Evolutionary conservation across 1,140 invertebrate species (phyloP), one percentile per base, ranked within the genome.

Genomic region (Drosophila ananassae): DNA sequence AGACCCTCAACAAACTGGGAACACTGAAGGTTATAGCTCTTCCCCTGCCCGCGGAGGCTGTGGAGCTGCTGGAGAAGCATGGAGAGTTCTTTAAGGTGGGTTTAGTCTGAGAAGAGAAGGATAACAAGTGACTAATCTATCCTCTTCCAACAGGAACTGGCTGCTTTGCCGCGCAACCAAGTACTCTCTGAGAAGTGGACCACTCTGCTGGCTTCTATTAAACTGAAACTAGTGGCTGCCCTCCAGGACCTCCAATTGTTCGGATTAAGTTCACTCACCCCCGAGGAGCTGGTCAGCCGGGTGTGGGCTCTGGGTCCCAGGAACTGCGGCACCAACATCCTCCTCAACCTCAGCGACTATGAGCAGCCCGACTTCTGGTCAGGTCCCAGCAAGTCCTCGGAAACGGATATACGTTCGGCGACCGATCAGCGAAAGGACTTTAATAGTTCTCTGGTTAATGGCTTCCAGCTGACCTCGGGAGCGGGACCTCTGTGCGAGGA

Each of bases 401-500:
- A 78, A 3, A 71, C 62, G 32, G 77, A 77, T 66, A 69, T 71
- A 58, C 73, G 78, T 41, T 74, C 60, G 2, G n/a, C 51, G 1
- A 25, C 8, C 1, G 94, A 94, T 91, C 75, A 92, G 1, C 92
- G 94, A 17, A 91, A 92, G 77, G 93, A 94, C 83, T 97, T 94
- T 85, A 95, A 96, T 79, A 95, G 94, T 89, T 97, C 95, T 92
- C 95, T 99, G 90, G 93, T 99, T 2, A 98, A 96, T 93, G 98
- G 98, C 2, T 99, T 99, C 92, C 97, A 99, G 94, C 91, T 99
- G 84, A 97, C 97, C 0, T 96, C 97, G 2, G 92, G 96, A 12
- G 95, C 96, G 48, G 98, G 98, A 3, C 97, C 98, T 3, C 90
- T 99, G 17, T 99, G 98, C 93, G 97, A 99, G 91, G 98, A 99